Evolutionary conservation across 37 sponge, comb jelly and placozoan genomes (phyloP), one percentile per base, ranked within the genome.

Genomic region (Aplysina aerophoba): DNA sequence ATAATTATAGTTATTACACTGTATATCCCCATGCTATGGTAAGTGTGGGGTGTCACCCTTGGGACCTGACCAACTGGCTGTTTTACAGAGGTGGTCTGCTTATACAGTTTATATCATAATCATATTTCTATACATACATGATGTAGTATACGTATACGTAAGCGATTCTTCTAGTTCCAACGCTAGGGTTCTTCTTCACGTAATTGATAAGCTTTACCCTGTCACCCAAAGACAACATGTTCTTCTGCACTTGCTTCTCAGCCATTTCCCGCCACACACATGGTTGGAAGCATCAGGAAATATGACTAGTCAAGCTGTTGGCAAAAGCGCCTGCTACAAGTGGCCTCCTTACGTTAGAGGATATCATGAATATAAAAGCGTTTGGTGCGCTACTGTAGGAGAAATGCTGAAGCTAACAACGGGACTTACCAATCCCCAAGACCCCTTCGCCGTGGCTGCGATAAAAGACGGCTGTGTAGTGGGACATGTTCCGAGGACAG

Each of bases 401-500:
- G 73, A 71, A 35, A n/a, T 33, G 6, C 73, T 35, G 36, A 4
- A 37, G 73, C 31, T 71, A 34, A 71, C 73, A 28, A 71, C 36
- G 12, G 73, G 15, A 71, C 73, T 71, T 71, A 71, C 31, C 73
- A 71, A 71, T 12, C 34, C 28, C 73, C 73, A 71, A n/a, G n/a
- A n/a, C n/a, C n/a, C n/a, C 73, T 71, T 71, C 13, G 81, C 81
- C 81, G 57, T 80, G 81, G 60, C 81, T 28, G 33, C 55, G 28
- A 17, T 80, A 13, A 80, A 58, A 80, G 81, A 80, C 57, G 31
- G 81, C 16, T 28, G 4, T 12, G 12, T 14, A 55, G 81, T 80
- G 28, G 81, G 81, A 80, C 81, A 80, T 57, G 13, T 80, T 80
- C 81, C 81, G 8, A 80, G 81, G 60, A 30, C 58, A 58, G 60